These are phyloP conservation scores for Erethizon dorsatum DNA, from an alignment of 2,797 vertebrate genomes.

Conservation along the genomic window DNA sequence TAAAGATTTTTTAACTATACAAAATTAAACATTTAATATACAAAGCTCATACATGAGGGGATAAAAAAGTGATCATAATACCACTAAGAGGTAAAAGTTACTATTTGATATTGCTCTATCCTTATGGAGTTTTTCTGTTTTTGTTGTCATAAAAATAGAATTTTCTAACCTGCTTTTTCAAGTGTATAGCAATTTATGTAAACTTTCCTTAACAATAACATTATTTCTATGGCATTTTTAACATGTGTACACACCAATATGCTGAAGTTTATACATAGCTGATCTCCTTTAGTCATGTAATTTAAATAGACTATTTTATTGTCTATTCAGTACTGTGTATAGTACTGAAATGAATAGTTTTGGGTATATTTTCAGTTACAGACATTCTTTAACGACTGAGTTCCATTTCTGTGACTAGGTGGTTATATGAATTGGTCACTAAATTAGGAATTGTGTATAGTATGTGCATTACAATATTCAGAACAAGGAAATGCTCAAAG, in stretches of 20 bases:
- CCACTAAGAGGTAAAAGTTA: background rate
- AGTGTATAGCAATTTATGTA: background rate
- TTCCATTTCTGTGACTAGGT: background rate
- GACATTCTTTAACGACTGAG: background rate
- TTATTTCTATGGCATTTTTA: conserved; percentile 42
- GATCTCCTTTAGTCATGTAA: background rate
- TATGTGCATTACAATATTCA: background rate
- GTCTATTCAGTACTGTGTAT: background rate
- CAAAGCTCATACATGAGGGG: background rate
- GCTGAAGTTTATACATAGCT: background rate
- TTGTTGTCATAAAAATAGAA: conserved; percentile 24
- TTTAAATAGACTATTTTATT: background rate
- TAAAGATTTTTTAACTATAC: background rate
- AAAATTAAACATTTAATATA: conserved; percentile 9
- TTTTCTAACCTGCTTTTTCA: conserved; percentile 24
- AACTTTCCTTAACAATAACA: background rate
- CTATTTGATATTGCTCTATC: background rate
- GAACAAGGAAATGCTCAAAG: background rate
- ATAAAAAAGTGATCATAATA: background rate
- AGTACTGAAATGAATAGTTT: conserved; percentile 23
- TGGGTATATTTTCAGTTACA: background rate
- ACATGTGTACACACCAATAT: background rate
- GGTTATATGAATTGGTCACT: background rate
- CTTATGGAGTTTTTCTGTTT: background rate
- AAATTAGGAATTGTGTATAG: background rate